These are phyloP conservation scores for Lydus trimaculatus DNA, from an alignment of 2,888 invertebrate species.

Conservation along the genomic window DNA sequence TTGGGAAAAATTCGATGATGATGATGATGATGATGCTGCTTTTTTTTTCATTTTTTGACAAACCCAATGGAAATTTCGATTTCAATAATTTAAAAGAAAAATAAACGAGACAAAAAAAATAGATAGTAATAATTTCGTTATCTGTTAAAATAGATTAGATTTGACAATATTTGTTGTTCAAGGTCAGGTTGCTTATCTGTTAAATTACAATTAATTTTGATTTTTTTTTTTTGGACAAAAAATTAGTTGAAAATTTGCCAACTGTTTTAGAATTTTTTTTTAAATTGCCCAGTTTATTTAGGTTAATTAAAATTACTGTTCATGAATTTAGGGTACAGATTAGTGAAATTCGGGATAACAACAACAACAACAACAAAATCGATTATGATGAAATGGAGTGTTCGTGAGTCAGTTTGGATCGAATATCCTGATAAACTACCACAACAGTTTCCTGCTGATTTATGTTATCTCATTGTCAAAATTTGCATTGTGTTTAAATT, in stretches of 20 bases:
- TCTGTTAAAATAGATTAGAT: conserved; percentile 28
- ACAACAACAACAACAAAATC: no score
- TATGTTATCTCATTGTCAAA: conserved; percentile 7
- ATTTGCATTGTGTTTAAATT: conserved; percentile 12
- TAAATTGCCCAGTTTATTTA: not conserved
- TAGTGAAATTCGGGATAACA: conserved; percentile 5
- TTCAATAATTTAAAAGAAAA: not conserved
- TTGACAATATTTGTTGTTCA: conserved; percentile 25
- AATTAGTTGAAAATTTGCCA: conserved; percentile 1
- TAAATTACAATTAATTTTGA: conserved; percentile 21
- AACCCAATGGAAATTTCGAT: not conserved
- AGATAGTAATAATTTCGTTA: conserved; percentile 16
- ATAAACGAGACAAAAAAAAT: conserved; percentile 12
- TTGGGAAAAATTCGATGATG: not conserved
- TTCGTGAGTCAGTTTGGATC: conserved; percentile 12
- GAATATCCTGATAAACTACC: conserved; percentile 7
- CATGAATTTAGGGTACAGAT: not conserved
- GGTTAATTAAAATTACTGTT: not conserved
- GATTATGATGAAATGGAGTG: not conserved
- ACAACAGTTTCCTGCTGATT: conserved; percentile 15
- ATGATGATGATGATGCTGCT: no score
- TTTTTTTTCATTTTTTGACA: not conserved
- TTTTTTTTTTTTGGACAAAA: not conserved
- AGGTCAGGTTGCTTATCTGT: conserved; percentile 24
- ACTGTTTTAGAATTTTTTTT: not conserved